Conservation (phyloP, 2,797 vertebrate genomes). For the Oceanodroma leucorhoa region DNA sequence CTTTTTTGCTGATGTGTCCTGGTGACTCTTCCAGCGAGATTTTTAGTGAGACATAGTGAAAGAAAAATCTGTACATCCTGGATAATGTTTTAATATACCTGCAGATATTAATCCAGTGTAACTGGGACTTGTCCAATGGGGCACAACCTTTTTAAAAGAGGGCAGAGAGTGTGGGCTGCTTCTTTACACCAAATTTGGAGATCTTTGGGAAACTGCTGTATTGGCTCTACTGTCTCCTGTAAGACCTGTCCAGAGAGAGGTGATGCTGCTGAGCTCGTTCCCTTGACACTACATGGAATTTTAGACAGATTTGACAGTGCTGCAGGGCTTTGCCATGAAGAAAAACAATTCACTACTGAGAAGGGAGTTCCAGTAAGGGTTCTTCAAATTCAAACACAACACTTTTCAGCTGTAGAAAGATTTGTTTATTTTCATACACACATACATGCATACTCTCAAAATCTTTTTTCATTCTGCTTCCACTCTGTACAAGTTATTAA, state of each 20-base stretch:
- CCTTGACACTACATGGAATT: not conserved
- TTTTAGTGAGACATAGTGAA: not conserved
- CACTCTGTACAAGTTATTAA: constrained; percentile 75
- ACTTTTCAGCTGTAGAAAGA: constrained; percentile 53
- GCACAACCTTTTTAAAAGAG: not conserved
- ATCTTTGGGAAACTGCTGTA: not conserved
- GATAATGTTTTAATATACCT: not conserved
- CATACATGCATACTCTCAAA: not conserved
- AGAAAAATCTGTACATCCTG: not conserved
- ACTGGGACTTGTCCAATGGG: not conserved
- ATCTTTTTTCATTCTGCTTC: constrained; percentile 58
- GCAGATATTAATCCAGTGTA: not conserved
- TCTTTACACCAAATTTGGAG: not conserved
- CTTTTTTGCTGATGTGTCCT: not conserved
- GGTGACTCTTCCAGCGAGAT: not conserved
- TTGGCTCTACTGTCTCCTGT: not conserved
- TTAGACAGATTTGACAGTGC: constrained; percentile 23
- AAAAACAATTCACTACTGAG: constrained; percentile 15
- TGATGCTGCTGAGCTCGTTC: not conserved
- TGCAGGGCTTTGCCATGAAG: constrained; percentile 5
- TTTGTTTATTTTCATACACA: constrained; percentile 39
- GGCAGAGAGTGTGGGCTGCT: not conserved
- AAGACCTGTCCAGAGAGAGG: not conserved
- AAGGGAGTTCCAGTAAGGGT: constrained; percentile 20
- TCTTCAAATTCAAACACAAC: constrained; percentile 51